These are phyloP conservation scores for Lithophane socia DNA, from an alignment of 2,888 invertebrate species.

Conservation along the genomic window DNA sequence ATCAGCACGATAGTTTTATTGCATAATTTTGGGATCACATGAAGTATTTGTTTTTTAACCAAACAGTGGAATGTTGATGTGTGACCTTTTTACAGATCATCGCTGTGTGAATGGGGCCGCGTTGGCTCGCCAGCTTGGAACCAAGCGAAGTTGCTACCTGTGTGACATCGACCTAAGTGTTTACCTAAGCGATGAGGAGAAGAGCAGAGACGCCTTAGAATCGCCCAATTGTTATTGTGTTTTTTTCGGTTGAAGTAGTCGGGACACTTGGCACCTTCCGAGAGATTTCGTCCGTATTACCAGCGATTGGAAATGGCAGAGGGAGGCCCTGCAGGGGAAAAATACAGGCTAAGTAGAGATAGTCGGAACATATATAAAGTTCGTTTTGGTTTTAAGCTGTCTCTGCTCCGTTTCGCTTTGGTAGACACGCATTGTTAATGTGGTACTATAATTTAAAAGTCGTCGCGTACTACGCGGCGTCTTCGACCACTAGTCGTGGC, in stretches of 20 bases:
- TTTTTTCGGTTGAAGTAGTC: not conserved
- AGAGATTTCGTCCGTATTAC: not conserved
- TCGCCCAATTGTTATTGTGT: slow-evolving; percentile 11
- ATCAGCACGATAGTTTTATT: not conserved
- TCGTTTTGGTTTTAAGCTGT: slow-evolving; percentile 1
- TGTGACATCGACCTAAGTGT: too few relatives aligned
- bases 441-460: too few relatives aligned
- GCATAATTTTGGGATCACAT: not conserved
- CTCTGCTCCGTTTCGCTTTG: slow-evolving; percentile 37
- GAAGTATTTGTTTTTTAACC: not conserved
- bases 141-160: not conserved
- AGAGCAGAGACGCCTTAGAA: slow-evolving; percentile 37
- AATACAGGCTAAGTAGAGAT: slow-evolving; percentile 29
- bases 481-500: not conserved
- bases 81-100: not conserved
- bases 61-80: not conserved
- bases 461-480: not conserved
- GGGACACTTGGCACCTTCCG: not conserved
- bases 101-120: not conserved
- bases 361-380: not conserved
- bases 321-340: slow-evolving; percentile 31
- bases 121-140: not conserved
- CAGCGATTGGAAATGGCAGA: slow-evolving; percentile 6
- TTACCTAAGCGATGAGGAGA: slow-evolving; percentile 30
- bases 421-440: not conserved